Percentiles rank a stretch among this genome's conserved stretches.
Evolutionary conservation across 2,888 invertebrate species (phyloP).

Genomic region (Polyommatus icarus): DNA sequence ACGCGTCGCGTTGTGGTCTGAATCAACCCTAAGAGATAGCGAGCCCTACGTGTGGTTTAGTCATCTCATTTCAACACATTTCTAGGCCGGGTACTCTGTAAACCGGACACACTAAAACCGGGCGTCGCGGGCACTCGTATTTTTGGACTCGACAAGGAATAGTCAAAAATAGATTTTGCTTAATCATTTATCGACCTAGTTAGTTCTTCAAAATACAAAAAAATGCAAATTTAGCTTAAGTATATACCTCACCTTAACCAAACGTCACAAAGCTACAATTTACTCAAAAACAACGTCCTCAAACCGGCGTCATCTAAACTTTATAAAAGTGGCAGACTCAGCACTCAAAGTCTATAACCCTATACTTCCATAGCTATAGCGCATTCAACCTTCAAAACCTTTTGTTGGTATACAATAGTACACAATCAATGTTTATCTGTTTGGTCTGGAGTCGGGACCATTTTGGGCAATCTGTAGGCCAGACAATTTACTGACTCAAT

Average conservation of each 20-base stretch:
- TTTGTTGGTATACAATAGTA: constrained; percentile 13
- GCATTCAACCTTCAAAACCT: constrained; percentile 5
- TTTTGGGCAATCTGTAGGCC: background rate
- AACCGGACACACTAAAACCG: no score
- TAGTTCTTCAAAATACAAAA: no score
- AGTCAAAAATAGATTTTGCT: no score
- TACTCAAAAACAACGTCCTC: background rate
- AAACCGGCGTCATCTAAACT: constrained; percentile 19
- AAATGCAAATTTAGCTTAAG: no score
- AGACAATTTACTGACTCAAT: background rate
- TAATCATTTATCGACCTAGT: no score
- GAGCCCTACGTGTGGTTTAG: no score
- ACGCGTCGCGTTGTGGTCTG: no score
- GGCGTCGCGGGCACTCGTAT: no score
- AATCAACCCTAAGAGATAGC: no score
- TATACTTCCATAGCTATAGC: background rate
- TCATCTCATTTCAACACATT: no score
- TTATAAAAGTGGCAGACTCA: background rate
- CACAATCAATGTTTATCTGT: constrained; percentile 12
- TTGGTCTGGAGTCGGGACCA: background rate
- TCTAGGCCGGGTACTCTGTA: no score
- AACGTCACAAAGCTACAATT: background rate
- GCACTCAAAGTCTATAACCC: background rate
- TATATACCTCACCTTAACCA: background rate
- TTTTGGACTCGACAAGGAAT: no score